Conservation (phyloP, 2,797 vertebrate species). For the Hozukius guyotensis region DNA sequence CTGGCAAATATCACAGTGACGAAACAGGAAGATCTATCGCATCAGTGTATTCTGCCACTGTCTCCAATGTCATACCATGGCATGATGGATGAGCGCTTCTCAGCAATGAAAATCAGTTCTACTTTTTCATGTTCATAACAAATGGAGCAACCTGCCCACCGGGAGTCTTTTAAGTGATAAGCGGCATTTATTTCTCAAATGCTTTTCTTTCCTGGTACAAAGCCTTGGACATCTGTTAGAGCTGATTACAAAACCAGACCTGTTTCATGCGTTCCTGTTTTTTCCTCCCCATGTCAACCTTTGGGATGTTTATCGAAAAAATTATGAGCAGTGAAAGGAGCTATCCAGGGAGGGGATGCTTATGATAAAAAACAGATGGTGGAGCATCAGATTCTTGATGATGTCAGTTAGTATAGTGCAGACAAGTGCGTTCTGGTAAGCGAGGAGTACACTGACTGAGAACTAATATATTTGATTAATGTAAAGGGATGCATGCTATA, state of each 20-base stretch:
- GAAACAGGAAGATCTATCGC: slow-evolving; percentile 25
- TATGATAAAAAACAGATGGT: slow-evolving; percentile 64
- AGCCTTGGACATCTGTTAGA: slow-evolving; percentile 61
- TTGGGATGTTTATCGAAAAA: slow-evolving; percentile 65
- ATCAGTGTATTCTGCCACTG: slow-evolving; percentile 1
- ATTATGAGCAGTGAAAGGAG: slow-evolving; percentile 54
- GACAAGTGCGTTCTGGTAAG: slow-evolving; percentile 33
- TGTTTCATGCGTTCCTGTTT: slow-evolving; percentile 47
- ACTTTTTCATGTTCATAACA: slow-evolving; percentile 51
- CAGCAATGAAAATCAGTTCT: slow-evolving; percentile 41
- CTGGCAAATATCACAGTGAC: slow-evolving; percentile 11
- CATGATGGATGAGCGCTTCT: slow-evolving; percentile 44
- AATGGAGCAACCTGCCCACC: slow-evolving; percentile 53
- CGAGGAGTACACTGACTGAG: slow-evolving; percentile 28
- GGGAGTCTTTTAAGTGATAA: slow-evolving; percentile 71
- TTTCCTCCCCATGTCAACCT: slow-evolving; percentile 34
- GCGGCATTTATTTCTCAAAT: slow-evolving; percentile 71
- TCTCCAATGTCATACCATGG: slow-evolving; percentile 28
- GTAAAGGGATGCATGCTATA: neutral
- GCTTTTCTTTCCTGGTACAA: slow-evolving; percentile 41
- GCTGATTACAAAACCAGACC: slow-evolving; percentile 67
- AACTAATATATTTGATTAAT: slow-evolving; percentile 51
- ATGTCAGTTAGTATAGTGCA: slow-evolving; percentile 44
- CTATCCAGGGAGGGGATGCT: slow-evolving; percentile 57
- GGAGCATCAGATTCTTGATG: slow-evolving; percentile 49